These are phyloP conservation scores for Mamestra brassicae DNA, from an alignment of 2,888 invertebrate genomes.

Conservation along the genomic window DNA sequence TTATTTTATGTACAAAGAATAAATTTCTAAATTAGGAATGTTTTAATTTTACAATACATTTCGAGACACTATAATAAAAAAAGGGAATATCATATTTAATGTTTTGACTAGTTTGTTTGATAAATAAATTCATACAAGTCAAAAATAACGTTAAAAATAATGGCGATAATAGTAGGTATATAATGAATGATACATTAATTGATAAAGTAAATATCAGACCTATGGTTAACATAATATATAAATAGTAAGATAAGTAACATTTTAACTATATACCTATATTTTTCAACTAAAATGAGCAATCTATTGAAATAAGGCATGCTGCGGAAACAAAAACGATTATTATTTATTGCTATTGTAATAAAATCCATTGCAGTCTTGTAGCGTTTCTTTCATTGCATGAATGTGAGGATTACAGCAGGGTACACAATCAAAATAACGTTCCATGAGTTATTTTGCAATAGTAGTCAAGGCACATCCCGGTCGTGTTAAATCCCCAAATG, in stretches of 20 bases:
- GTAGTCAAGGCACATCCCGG: neutral
- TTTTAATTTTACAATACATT: conserved; percentile 30
- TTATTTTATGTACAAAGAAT: conserved; percentile 15
- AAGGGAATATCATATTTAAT: conserved; percentile 8
- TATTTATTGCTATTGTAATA: neutral
- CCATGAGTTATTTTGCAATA: neutral
- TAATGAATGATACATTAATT: conserved; percentile 7
- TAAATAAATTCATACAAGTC: conserved; percentile 26
- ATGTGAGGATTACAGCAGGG: neutral
- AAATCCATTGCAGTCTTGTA: conserved; percentile 47
- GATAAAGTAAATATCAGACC: conserved; percentile 32
- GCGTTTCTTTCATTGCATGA: conserved; percentile 36
- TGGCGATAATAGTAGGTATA: conserved; percentile 1
- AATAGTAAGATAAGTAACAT: neutral
- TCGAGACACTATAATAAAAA: conserved; percentile 15
- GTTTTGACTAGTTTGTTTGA: conserved; percentile 46
- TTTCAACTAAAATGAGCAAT: neutral
- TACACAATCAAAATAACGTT: neutral
- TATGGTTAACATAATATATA: conserved; percentile 8
- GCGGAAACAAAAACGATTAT: neutral
- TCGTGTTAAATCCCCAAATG: neutral
- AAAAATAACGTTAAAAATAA: conserved; percentile 8
- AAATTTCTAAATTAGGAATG: conserved; percentile 42
- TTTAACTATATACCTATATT: neutral
- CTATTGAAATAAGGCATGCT: neutral